Evolutionary conservation across 2,113 vertebrate species (phyloP).

Genomic region (Grus americana): DNA sequence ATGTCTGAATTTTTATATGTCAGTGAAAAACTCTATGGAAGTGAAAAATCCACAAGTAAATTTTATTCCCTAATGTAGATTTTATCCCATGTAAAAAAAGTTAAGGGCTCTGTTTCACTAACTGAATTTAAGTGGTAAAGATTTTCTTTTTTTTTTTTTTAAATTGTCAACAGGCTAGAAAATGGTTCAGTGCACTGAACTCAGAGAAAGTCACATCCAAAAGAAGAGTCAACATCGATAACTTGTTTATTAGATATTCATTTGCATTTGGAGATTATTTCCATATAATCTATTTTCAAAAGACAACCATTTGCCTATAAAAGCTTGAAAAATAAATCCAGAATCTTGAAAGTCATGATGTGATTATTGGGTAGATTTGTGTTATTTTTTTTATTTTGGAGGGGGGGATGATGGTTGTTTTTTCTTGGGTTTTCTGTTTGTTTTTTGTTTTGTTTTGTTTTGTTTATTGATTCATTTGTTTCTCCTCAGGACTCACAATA

Average conservation of each 20-base stretch:
- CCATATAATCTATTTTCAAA: neutral
- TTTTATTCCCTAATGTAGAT: neutral
- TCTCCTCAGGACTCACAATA: neutral
- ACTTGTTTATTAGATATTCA: neutral
- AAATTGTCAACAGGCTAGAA: neutral
- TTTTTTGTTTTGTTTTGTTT: neutral
- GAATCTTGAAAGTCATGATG: neutral
- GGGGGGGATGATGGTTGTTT: fast-evolving
- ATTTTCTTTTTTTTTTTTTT: neutral
- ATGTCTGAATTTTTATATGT: neutral
- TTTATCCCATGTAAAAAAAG: neutral
- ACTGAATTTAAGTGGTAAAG: neutral
- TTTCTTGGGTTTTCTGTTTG: neutral
- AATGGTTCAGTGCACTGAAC: neutral
- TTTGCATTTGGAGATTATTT: neutral
- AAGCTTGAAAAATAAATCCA: neutral
- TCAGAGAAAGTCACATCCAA: neutral
- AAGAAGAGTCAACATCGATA: neutral
- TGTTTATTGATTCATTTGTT: neutral
- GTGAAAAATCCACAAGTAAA: neutral
- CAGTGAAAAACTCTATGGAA: neutral
- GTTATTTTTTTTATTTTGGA: neutral
- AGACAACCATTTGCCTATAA: neutral
- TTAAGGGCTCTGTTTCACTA: neutral
- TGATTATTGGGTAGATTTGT: neutral